Evolutionary conservation across 2,113 vertebrate genomes (phyloP).

Genomic region (Sturnira hondurensis): DNA sequence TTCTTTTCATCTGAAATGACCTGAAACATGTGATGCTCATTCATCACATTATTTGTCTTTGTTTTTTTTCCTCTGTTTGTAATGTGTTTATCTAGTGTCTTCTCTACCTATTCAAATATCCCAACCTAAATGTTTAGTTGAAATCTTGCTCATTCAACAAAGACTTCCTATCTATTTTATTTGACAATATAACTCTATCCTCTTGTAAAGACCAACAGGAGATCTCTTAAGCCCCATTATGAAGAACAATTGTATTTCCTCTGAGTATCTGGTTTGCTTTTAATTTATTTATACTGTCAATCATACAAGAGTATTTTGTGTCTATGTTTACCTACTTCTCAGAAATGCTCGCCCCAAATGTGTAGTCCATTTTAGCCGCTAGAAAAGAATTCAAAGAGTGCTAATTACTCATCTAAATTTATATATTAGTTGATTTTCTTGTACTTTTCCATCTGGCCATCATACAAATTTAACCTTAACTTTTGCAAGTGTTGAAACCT

Average conservation of each 20-base stretch:
- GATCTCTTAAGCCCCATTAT: not conserved
- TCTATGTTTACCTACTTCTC: not conserved
- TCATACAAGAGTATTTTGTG: not conserved
- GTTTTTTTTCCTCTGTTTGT: not conserved
- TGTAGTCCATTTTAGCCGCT: not conserved
- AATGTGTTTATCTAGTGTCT: not conserved
- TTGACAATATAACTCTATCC: not conserved
- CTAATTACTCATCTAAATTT: not conserved
- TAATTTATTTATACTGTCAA: constrained; percentile 2
- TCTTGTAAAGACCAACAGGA: constrained; percentile 12
- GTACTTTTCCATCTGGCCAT: not conserved
- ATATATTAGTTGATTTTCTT: not conserved
- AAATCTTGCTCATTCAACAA: constrained; percentile 17
- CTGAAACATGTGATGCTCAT: not conserved
- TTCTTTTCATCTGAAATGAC: not conserved
- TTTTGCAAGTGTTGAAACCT: not conserved
- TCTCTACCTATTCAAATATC: constrained; percentile 18
- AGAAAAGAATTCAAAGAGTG: not conserved
- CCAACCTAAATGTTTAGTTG: not conserved
- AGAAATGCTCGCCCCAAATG: not conserved
- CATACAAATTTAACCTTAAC: not conserved
- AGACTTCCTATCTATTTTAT: not conserved
- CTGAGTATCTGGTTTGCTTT: not conserved
- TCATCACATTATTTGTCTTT: not conserved
- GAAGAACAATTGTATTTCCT: not conserved